Base-by-base conservation (phyloP, 2,797 vertebrate genomes). In the Glossophaga mutica region DNA sequence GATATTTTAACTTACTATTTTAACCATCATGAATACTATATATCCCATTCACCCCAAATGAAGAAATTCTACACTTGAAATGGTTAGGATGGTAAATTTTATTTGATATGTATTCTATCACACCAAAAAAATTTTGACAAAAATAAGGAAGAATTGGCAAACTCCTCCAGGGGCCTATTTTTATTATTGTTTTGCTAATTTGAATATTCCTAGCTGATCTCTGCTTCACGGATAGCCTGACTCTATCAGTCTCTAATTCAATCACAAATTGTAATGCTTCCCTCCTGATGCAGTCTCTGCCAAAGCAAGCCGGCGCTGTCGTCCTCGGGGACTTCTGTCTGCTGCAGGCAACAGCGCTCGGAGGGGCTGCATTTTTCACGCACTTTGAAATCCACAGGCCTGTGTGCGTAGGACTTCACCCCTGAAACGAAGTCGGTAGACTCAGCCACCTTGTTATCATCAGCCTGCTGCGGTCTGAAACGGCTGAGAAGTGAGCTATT, bases 251-350 rank as follows among this genome's bases (percentile, higher is more conserved):
- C 39, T 83, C 48, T 55, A 42, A 73, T 76, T 73, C 32, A 74
- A 7, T 92, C 57, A 76, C 70, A 85, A 52, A n/a, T 29, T 87
- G 55, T 26, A 19, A 71, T 24, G 46, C 78, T 96, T 65, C 70
- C 74, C 81, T 86, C 55, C 85, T 67, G 32, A 94, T 62, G 12
- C 52, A 6, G 39, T 42, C 19, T 81, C 59, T 87, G 62, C 34
- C 9, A 0, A 16, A 37, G 37, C 34, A n/a, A 34, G 9, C n/a
- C 6, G 11, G 68, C 12, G 4, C 10, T 2, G 1, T 57, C 11
- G 10, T 32, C 68, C 73, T 65, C 14, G 11, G 12, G 78, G n/a
- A 65, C 39, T 87, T n/a, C 19, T 14, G 34, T 77, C 8, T 39
- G 3, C 16, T 12, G 0, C 15, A 62, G 10, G 32, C 6, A 2